Conservation (phyloP, 2,797 vertebrate species). For the Pogonophryne albipinna region DNA sequence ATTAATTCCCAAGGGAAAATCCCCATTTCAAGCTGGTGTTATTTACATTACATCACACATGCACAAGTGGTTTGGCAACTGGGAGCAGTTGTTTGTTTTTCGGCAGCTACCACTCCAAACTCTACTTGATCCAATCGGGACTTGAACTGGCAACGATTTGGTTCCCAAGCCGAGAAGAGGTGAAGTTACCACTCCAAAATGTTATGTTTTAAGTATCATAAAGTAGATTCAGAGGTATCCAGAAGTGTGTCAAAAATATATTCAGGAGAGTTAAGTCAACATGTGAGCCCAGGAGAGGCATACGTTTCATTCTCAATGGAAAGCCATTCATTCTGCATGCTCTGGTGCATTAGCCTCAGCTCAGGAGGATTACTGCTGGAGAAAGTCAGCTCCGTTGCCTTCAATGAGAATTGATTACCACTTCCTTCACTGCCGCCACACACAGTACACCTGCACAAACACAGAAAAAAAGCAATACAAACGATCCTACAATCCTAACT, state of each 20-base stretch:
- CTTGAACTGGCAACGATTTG: too few species aligned
- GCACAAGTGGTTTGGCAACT: too few species aligned
- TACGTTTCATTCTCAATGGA: slow-evolving; percentile 27
- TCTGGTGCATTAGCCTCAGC: slow-evolving; percentile 32
- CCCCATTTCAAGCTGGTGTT: too few species aligned
- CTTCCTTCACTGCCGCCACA: slow-evolving; percentile 33
- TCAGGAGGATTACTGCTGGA: slow-evolving; percentile 33
- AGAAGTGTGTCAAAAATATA: background rate
- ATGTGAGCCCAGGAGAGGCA: slow-evolving; percentile 2
- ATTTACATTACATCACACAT: too few species aligned
- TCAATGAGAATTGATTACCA: slow-evolving; percentile 66
- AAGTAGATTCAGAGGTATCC: too few species aligned
- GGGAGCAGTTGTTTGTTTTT: too few species aligned
- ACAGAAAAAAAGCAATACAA: background rate
- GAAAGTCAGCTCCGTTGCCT: slow-evolving; percentile 47
- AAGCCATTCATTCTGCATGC: slow-evolving; percentile 39
- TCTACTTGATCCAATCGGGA: too few species aligned
- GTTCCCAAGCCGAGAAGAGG: too few species aligned
- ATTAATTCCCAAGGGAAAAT: too few species aligned
- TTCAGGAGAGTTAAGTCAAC: background rate
- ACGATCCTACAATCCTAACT: background rate
- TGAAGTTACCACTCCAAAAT: too few species aligned
- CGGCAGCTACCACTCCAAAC: too few species aligned
- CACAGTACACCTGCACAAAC: background rate
- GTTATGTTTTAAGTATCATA: too few species aligned